Base-by-base conservation (phyloP, 2,797 vertebrate genomes). In the Chromobotia macracanthus region DNA sequence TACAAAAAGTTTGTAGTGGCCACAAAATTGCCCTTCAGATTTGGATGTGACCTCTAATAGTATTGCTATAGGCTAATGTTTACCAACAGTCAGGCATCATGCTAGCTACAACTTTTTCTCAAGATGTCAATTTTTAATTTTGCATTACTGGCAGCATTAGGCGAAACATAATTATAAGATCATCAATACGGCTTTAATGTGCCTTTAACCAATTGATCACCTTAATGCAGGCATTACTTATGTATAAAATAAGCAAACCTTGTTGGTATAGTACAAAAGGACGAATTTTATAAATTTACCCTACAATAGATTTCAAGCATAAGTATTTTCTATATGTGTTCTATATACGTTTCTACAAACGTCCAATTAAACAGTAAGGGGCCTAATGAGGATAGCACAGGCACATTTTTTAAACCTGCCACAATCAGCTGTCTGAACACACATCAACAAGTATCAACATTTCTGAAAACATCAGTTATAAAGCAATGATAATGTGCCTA, bases 401-500 rank as follows among this genome's bases (percentile, higher is more conserved):
- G 25, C 72, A 63, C 12, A 65, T 53, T 13, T 56, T 31, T 53
- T 55, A 38, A 63, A 35, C 28, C 25, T 63, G 23, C 23, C 15
- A 4, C 23, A 61, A 11, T 63, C 25, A 50, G 18, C 41, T 51
- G 18, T 38, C 38, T 9, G 46, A 64, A 51, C 25, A 50, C n/a
- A 61, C 11, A 63, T 21, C n/a, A 64, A 53, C 51, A 75, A 15
- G 10, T 5, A 75, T 55, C 21, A 28, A 46, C 50, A 58, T 44
- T 2, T 66, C 19, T 75, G 31, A 55, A 13, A 44, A 53, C 18
- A 55, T 5, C 38, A 60, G 21, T 25, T 46, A 74, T 83, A 23
- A 51, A n/a, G 84, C 75, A 86, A 23, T 48, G 21, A 72, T 55
- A 77, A 46, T 6, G 10, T 73, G 35, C 56, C 12, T 55, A 58